Evolutionary conservation across 1,140 invertebrate species (phyloP).

Genomic region (Dendrolimus kikuchii): DNA sequence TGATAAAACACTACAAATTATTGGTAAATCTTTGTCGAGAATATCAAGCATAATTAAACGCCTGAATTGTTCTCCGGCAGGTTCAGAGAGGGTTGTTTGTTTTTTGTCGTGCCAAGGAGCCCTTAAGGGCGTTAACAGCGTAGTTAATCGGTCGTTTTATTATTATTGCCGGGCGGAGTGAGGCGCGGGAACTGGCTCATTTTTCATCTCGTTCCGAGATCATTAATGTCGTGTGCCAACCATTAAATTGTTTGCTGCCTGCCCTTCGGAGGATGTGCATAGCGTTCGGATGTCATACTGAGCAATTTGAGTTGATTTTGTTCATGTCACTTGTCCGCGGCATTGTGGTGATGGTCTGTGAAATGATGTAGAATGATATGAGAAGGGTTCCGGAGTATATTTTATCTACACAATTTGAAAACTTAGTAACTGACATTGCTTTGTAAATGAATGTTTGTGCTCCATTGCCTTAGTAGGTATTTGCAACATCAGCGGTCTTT

Average conservation of each 20-base stretch:
- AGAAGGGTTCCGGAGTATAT: not conserved
- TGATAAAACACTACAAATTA: too few species aligned
- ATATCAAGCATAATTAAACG: too few species aligned
- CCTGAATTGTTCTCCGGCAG: too few species aligned
- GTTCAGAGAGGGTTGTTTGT: not conserved
- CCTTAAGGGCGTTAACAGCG: slow-evolving; percentile 1
- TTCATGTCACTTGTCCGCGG: not conserved
- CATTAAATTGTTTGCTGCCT: slow-evolving; percentile 41
- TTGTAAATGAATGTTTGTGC: too few species aligned
- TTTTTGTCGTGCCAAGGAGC: not conserved
- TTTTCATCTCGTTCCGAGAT: slow-evolving; percentile 19
- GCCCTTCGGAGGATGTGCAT: slow-evolving; percentile 3
- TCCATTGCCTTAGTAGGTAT: too few species aligned
- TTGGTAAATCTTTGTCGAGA: too few species aligned
- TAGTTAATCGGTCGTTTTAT: slow-evolving; percentile 50
- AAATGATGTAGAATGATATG: not conserved
- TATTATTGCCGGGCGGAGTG: slow-evolving; percentile 23
- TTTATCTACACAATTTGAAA: too few species aligned
- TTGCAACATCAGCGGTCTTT: too few species aligned
- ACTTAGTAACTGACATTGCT: too few species aligned
- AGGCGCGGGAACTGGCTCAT: slow-evolving; percentile 15
- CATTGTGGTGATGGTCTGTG: not conserved
- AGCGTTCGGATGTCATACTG: slow-evolving; percentile 8
- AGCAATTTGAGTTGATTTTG: slow-evolving; percentile 3
- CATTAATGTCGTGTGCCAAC: slow-evolving; percentile 38